A percentile compares a stretch with the other conserved stretches of the same genome.
Conservation (phyloP, 2,888 invertebrate species). For the Enchytraeus crypticus region DNA sequence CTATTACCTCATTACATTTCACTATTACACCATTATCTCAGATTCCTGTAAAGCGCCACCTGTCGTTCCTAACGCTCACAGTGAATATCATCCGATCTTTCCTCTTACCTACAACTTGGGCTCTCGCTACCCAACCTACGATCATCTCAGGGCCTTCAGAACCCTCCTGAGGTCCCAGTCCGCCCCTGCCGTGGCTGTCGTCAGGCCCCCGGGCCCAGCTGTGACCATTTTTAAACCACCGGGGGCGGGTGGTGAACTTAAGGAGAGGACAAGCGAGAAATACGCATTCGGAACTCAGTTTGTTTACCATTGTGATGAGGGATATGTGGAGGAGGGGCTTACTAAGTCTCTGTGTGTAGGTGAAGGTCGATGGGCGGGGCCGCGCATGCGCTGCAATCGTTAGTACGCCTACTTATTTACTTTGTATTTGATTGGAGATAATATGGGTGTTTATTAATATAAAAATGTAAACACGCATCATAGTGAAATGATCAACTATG, state of each 20-base stretch:
- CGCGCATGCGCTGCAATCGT: constrained; percentile 90
- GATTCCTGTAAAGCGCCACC: too few relatives aligned
- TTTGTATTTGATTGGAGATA: neutral
- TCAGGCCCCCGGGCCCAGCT: constrained; percentile 48
- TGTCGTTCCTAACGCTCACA: too few relatives aligned
- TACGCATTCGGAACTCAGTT: constrained; percentile 82
- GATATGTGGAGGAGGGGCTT: constrained; percentile 71
- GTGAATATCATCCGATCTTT: too few relatives aligned
- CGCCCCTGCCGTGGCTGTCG: constrained; percentile 40
- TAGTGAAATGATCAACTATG: too few relatives aligned
- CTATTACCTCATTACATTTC: too few relatives aligned
- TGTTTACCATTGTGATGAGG: constrained; percentile 86
- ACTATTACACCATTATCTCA: too few relatives aligned
- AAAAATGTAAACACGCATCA: too few relatives aligned
- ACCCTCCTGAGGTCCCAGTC: too few relatives aligned
- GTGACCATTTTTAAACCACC: constrained; percentile 42
- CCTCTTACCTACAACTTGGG: too few relatives aligned
- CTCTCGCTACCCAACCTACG: too few relatives aligned
- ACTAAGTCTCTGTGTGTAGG: constrained; percentile 81
- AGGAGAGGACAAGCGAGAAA: constrained; percentile 67
- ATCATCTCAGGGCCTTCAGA: too few relatives aligned
- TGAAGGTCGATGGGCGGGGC: constrained; percentile 87
- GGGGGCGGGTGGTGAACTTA: constrained; percentile 33
- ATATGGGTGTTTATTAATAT: too few relatives aligned
- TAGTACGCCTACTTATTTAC: constrained; percentile 42